phyloP scores from a whole-genome alignment of 2,888 invertebrate genomes.

The Camptogramma bilineatum region DNA sequence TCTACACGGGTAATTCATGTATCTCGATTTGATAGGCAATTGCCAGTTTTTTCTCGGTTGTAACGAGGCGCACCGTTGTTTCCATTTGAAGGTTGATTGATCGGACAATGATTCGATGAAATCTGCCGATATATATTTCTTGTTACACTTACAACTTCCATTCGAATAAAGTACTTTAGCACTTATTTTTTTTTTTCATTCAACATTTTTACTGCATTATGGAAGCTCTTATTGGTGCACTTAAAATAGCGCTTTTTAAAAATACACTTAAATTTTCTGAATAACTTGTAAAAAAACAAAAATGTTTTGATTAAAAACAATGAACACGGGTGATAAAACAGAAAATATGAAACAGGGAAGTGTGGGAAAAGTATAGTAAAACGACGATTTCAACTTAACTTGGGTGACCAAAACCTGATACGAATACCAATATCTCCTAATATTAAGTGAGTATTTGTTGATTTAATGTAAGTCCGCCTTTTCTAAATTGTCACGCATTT shows the following conservation, averaged over 20 bases:
- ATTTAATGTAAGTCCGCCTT: slow-evolving; percentile 32
- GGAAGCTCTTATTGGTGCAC: too few species aligned
- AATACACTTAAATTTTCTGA: too few species aligned
- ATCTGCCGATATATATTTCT: slow-evolving; percentile 14
- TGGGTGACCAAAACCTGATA: neutral
- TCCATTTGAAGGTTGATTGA: slow-evolving; percentile 28
- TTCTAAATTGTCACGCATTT: slow-evolving; percentile 60
- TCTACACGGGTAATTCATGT: slow-evolving; percentile 60
- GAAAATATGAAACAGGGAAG: neutral
- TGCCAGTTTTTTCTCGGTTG: slow-evolving; percentile 37
- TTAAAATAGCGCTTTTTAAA: too few species aligned
- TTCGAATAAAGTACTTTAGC: neutral
- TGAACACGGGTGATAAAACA: neutral
- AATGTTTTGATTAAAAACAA: too few species aligned
- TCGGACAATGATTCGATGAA: slow-evolving; percentile 31
- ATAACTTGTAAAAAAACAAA: too few species aligned
- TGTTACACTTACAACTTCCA: neutral
- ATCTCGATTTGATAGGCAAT: slow-evolving; percentile 54
- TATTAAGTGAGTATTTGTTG: slow-evolving; percentile 20
- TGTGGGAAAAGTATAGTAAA: neutral
- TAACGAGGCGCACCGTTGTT: slow-evolving; percentile 32
- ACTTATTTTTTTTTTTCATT: neutral
- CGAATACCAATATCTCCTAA: slow-evolving; percentile 2
- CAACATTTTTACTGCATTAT: neutral
- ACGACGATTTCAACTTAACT: neutral